Evolutionary conservation across 53 echinoderm and acorn worm species (phyloP).

Genomic region (Zoroaster sp.): DNA sequence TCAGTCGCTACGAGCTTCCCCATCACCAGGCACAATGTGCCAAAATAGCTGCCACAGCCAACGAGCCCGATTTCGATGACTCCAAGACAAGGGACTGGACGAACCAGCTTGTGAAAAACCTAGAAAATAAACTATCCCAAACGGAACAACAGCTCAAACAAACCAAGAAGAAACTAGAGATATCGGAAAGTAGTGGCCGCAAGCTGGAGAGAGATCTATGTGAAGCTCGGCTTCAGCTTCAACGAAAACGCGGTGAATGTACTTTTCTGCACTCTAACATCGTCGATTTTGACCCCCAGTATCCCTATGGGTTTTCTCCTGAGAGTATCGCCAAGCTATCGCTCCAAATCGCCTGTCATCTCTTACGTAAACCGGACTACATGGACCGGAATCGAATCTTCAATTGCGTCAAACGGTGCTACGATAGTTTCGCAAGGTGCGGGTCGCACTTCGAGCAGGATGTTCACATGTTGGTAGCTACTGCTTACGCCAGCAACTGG

Average conservation of each 20-base stretch:
- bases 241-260: slow-evolving; percentile 69
- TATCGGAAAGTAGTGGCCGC: slow-evolving; percentile 66
- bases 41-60: slow-evolving; percentile 46
- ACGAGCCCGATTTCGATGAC: slow-evolving; percentile 15
- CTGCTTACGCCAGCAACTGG: slow-evolving; percentile 97
- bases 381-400: slow-evolving; percentile 77
- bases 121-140: slow-evolving; percentile 54
- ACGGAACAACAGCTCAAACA: slow-evolving; percentile 81
- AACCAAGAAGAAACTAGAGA: slow-evolving; percentile 74
- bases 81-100: neutral
- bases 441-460: slow-evolving; percentile 89
- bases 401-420: slow-evolving; percentile 79
- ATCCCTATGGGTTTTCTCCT: slow-evolving; percentile 72
- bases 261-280: slow-evolving; percentile 48
- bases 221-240: slow-evolving; percentile 63
- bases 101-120: slow-evolving; percentile 10
- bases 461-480: slow-evolving; percentile 94
- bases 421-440: slow-evolving; percentile 87
- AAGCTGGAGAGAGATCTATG: slow-evolving; percentile 75
- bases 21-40: slow-evolving; percentile 69
- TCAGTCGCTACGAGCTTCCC: slow-evolving; percentile 70
- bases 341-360: slow-evolving; percentile 78
- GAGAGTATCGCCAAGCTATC: slow-evolving; percentile 83
- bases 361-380: slow-evolving; percentile 73
- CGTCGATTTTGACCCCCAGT: slow-evolving; percentile 69